Evolutionary conservation across 2,797 vertebrate species (phyloP), one percentile per base, ranked within the genome.

Genomic region (Hybognathus amarus): DNA sequence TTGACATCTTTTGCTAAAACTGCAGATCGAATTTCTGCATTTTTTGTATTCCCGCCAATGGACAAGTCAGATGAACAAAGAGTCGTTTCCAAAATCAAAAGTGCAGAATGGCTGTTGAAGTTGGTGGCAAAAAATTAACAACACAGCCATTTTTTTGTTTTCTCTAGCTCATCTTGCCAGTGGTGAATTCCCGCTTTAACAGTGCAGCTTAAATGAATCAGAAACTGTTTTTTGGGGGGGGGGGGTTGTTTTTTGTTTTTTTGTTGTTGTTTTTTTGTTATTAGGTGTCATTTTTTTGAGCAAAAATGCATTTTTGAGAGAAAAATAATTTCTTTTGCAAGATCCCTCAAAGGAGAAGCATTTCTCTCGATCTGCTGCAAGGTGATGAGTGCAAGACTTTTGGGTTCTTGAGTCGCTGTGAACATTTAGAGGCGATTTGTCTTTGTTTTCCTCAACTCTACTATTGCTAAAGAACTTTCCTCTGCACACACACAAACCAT

Each of bases 171-270:
- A 52, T 73, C 45, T 73, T 52, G 27, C 45, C 30, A 73, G 45
- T 1, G 3, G 27, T 73, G 27, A 22, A 52, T 73, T 73, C 45
- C 27, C 24, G 10, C 27, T 52, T 50, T 50, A 69, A 76, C 64
- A 77, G 40, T 13, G 22, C 2, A 40, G 68, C 56, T 73, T 76
- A 76, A 71, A 71, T 74, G 79, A 82, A 76, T 77, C 69, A 56
- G 6, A 47, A 83, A 73, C 61, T 56, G n/a, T n/a, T n/a, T n/a
- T n/a, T n/a, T n/a, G n/a, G n/a, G n/a, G n/a, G n/a, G n/a, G n/a
- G n/a, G n/a, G n/a, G n/a, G n/a, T n/a, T n/a, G n/a, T n/a, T n/a
- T n/a, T n/a, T n/a, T n/a, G n/a, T n/a, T n/a, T n/a, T n/a, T n/a
- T n/a, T n/a, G n/a, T n/a, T n/a, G n/a, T n/a, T n/a, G n/a, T n/a